These are phyloP conservation scores for Sycophaga agraensis DNA, from an alignment of 1,140 invertebrate species.

Conservation along the genomic window DNA sequence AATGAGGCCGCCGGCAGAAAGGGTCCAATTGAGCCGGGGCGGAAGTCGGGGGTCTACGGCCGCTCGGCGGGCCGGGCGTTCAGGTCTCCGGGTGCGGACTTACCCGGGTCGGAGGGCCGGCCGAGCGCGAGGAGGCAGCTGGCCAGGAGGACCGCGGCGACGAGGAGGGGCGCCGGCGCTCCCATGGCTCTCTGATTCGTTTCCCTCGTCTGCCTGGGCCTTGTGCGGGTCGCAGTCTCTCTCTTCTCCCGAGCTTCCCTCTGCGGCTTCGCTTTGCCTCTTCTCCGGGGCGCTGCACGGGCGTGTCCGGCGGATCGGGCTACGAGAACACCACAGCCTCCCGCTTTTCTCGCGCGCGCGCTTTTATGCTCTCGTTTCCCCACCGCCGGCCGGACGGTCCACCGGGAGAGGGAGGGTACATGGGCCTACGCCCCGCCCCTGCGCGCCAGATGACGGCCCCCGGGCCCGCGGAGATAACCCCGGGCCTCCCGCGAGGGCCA, in stretches of 20 bases:
- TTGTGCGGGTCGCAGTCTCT: slow-evolving; percentile 33
- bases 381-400: slow-evolving; percentile 32
- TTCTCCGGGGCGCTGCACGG: too few relatives aligned
- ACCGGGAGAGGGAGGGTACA: too few relatives aligned
- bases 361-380: slow-evolving; percentile 56
- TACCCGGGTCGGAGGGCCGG: slow-evolving; percentile 15
- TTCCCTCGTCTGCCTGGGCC: slow-evolving; percentile 22
- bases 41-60: too few relatives aligned
- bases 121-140: slow-evolving; percentile 42
- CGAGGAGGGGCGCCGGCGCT: slow-evolving; percentile 45
- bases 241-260: too few relatives aligned
- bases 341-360: slow-evolving; percentile 50
- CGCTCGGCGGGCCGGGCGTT: neutral
- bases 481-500: neutral
- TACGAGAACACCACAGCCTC: slow-evolving; percentile 52
- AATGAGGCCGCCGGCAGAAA: neutral
- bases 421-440: slow-evolving; percentile 29
- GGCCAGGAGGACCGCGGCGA: slow-evolving; percentile 42
- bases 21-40: neutral
- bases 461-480: neutral
- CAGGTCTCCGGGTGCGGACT: too few relatives aligned
- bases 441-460: neutral
- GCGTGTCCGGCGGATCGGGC: slow-evolving; percentile 39
- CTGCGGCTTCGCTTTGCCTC: too few relatives aligned
- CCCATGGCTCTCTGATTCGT: too few relatives aligned